These are phyloP conservation scores for Naja naja DNA, from an alignment of 2,113 vertebrate species.

Conservation along the genomic window DNA sequence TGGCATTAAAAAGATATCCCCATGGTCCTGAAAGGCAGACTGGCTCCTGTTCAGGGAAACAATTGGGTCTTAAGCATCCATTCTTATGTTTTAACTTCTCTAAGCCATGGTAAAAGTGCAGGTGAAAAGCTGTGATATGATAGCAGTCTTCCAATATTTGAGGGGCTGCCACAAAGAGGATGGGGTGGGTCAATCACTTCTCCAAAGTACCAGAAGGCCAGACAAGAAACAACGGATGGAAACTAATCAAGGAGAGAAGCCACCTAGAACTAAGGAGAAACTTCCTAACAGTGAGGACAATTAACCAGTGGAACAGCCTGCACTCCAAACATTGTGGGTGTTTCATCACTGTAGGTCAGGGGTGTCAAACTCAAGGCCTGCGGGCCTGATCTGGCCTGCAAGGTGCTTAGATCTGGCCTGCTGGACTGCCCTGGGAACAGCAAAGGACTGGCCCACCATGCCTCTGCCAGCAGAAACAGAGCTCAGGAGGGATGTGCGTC, in stretches of 20 bases:
- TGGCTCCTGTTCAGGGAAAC: not conserved
- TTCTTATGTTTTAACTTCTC: not conserved
- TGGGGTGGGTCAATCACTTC: not conserved
- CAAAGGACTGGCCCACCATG: too few relatives aligned
- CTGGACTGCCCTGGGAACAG: too few relatives aligned
- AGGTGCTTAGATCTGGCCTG: too few relatives aligned
- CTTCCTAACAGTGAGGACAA: not conserved
- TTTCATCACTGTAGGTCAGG: too few relatives aligned
- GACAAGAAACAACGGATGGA: not conserved
- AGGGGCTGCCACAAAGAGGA: not conserved
- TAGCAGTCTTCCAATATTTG: not conserved
- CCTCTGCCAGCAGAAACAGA: too few relatives aligned
- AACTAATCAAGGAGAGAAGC: not conserved
- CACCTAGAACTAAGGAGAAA: not conserved
- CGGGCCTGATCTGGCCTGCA: rapidly evolving
- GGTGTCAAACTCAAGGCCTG: too few relatives aligned
- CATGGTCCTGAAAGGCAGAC: not conserved
- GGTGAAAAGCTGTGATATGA: not conserved
- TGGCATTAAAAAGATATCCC: not conserved
- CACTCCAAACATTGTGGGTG: not conserved
- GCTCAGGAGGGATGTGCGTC: too few relatives aligned
- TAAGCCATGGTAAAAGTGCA: not conserved
- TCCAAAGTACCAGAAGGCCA: not conserved
- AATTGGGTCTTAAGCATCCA: not conserved
- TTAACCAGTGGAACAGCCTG: not conserved